A percentile compares a stretch with the other conserved stretches of the same genome.
Evolutionary conservation across 2,888 invertebrate genomes (phyloP).

Genomic region (Habrosyne pyritoides): DNA sequence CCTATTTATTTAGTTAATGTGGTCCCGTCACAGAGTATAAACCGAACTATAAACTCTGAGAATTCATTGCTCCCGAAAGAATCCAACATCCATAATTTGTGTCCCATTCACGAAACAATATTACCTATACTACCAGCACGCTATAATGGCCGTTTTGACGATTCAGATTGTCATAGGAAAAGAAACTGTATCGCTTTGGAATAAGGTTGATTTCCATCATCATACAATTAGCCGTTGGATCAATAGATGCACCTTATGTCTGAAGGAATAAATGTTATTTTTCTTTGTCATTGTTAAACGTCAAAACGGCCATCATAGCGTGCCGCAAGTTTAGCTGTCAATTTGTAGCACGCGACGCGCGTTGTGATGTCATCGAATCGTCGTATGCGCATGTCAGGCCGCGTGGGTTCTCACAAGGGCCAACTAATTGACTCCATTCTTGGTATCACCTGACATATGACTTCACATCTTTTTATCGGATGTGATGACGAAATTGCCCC

Average conservation of each 20-base stretch:
- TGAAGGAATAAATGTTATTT: too few species aligned
- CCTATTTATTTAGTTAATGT: background rate
- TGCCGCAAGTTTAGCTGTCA: too few species aligned
- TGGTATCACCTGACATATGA: slow-evolving; percentile 51
- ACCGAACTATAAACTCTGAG: background rate
- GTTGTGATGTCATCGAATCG: slow-evolving; percentile 35
- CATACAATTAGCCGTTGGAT: too few species aligned
- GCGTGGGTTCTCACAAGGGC: slow-evolving; percentile 38
- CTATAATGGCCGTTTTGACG: too few species aligned
- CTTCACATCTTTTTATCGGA: slow-evolving; percentile 37
- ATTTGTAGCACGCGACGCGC: slow-evolving; percentile 25
- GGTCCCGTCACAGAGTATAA: background rate
- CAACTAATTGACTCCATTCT: slow-evolving; percentile 20
- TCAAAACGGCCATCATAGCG: too few species aligned
- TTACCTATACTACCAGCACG: too few species aligned
- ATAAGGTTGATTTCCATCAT: too few species aligned
- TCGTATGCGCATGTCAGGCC: slow-evolving; percentile 10
- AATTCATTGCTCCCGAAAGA: slow-evolving; percentile 1
- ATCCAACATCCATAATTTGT: background rate
- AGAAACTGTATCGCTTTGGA: too few species aligned
- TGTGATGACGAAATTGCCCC: slow-evolving; percentile 32
- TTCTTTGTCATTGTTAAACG: too few species aligned
- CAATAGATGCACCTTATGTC: too few species aligned
- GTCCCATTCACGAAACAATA: slow-evolving; percentile 2
- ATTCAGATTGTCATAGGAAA: too few species aligned